Percentiles rank a stretch among this genome's conserved stretches.
Evolutionary conservation across 2,797 vertebrate genomes (phyloP).

Genomic region (Myotis pilosus): DNA sequence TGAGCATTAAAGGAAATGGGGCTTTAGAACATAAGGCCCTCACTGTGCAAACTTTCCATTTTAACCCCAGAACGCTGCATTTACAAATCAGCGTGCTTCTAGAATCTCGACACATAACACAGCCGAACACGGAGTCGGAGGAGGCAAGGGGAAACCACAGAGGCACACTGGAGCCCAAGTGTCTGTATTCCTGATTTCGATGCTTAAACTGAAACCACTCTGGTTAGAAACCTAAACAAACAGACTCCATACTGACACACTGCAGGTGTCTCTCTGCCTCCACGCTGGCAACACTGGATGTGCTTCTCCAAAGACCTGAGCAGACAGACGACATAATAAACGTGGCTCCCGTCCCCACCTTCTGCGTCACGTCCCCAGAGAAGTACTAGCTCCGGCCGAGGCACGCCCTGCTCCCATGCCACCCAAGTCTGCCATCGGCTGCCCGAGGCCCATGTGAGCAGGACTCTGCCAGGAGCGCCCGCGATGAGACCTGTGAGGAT

Average conservation of each 20-base stretch:
- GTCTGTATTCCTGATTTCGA: not conserved
- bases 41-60: not conserved
- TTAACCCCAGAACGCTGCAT: constrained; percentile 28
- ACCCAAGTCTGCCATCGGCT: constrained; percentile 67
- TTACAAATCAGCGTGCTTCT: constrained; percentile 66
- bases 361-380: not conserved
- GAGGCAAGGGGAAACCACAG: constrained; percentile 19
- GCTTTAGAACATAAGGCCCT: constrained; percentile 62
- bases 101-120: not conserved
- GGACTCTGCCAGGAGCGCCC: constrained; percentile 49
- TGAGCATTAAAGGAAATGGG: constrained; percentile 41
- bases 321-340: not conserved
- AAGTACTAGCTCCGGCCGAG: constrained; percentile 16
- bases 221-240: constrained; percentile 68
- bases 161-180: not conserved
- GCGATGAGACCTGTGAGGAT: not conserved
- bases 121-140: constrained; percentile 13
- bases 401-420: constrained; percentile 34
- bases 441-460: constrained; percentile 70
- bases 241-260: constrained; percentile 59
- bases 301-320: constrained; percentile 20
- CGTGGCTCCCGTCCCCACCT: constrained; percentile 23
- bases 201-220: constrained; percentile 55
- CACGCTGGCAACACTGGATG: constrained; percentile 15
- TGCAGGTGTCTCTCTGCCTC: not conserved